Conservation (phyloP, 2,888 invertebrate species). For the Aphrophora alni region DNA sequence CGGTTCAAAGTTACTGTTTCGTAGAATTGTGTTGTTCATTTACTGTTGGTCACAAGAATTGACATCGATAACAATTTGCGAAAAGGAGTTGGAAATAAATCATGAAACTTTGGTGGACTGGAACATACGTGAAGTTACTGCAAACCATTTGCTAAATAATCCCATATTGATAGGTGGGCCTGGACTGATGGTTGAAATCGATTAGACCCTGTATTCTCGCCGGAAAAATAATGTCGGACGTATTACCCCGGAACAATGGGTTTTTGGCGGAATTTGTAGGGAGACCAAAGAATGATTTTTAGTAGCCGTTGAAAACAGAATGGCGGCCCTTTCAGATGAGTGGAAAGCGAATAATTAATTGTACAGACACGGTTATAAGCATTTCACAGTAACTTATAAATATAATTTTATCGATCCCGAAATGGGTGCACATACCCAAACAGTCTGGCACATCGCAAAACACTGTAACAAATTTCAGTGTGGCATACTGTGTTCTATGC, state of each 20-base stretch:
- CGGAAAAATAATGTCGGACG: constrained; percentile 28
- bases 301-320: constrained; percentile 9
- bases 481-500: too few species aligned
- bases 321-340: not conserved
- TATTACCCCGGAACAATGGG: constrained; percentile 12
- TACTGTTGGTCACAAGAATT: not conserved
- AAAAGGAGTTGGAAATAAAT: constrained; percentile 21
- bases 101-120: constrained; percentile 28
- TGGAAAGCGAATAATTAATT: constrained; percentile 4
- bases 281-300: constrained; percentile 21
- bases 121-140: constrained; percentile 33
- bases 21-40: too few species aligned
- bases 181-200: constrained; percentile 16
- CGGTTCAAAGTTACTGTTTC: too few species aligned
- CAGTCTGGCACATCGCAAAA: too few species aligned
- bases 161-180: constrained; percentile 18
- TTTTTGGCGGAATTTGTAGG: constrained; percentile 15
- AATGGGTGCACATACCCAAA: not conserved
- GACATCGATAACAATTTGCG: constrained; percentile 15
- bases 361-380: too few species aligned
- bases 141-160: not conserved
- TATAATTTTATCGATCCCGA: too few species aligned
- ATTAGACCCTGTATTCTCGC: constrained; percentile 17
- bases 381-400: too few species aligned
- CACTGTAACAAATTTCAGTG: too few species aligned